phyloP scores from a whole-genome alignment of 2,797 vertebrate genomes.

The Limnodromus scolopaceus region DNA sequence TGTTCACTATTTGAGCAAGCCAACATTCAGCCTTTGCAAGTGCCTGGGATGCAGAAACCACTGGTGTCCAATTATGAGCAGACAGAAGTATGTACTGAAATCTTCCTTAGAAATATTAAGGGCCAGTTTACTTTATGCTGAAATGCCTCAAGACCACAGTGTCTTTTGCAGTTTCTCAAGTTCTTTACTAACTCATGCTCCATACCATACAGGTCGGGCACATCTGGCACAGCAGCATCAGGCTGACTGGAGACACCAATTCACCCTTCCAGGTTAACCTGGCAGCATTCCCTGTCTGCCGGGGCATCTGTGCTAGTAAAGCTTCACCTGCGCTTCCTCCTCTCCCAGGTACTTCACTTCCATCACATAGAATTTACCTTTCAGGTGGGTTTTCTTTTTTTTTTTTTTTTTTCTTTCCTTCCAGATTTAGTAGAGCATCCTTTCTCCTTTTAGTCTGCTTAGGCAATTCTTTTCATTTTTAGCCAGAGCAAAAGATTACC shows the following conservation, averaged over 20 bases:
- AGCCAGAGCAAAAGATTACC: not conserved
- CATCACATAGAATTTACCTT: not conserved
- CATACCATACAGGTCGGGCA: accelerated
- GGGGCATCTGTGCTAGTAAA: not conserved
- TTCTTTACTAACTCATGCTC: not conserved
- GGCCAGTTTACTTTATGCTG: not conserved
- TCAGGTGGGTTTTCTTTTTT: not conserved
- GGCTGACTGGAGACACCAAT: not conserved
- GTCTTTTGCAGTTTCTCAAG: not conserved
- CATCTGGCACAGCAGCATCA: not conserved
- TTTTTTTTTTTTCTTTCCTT: too few relatives aligned
- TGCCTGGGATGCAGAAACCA: not conserved
- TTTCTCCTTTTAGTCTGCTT: not conserved
- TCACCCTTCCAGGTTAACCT: not conserved
- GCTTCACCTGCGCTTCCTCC: not conserved
- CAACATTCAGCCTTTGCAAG: not conserved
- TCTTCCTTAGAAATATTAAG: not conserved
- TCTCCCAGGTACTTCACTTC: not conserved
- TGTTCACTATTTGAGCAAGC: not conserved
- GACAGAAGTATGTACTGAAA: not conserved
- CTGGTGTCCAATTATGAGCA: not conserved
- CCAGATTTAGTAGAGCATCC: not conserved
- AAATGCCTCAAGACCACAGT: not conserved
- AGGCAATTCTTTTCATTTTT: not conserved
- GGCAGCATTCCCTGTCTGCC: not conserved